Percentiles rank a stretch among this genome's conserved stretches.
phyloP scores from a whole-genome alignment of 2,113 vertebrate genomes.

The Recurvirostra avosetta region DNA sequence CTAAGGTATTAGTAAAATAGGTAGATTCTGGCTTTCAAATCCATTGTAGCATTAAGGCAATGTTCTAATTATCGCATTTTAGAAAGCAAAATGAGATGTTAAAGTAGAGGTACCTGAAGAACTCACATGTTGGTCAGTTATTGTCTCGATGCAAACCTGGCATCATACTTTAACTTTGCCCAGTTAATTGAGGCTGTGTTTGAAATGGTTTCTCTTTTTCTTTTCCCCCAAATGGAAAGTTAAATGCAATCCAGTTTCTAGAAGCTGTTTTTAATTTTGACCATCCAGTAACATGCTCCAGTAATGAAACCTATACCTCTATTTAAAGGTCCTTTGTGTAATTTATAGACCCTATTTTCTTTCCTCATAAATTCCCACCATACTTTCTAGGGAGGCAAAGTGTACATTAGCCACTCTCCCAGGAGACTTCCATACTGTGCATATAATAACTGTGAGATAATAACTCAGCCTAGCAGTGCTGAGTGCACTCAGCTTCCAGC shows the following conservation, averaged over 20 bases:
- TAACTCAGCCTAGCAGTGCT: background rate
- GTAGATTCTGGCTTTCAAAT: background rate
- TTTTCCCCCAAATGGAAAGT: background rate
- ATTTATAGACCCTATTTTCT: conserved; percentile 5
- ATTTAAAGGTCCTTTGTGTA: background rate
- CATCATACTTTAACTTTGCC: background rate
- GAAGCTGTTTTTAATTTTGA: conserved; percentile 34
- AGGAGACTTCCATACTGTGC: background rate
- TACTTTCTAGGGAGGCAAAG: background rate
- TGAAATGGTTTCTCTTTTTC: background rate
- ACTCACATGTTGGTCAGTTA: background rate
- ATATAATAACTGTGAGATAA: background rate
- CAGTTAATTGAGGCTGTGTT: background rate
- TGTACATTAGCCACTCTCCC: background rate
- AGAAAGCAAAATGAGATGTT: background rate
- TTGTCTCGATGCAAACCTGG: background rate
- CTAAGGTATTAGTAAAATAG: background rate
- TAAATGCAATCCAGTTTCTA: background rate
- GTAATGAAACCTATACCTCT: background rate
- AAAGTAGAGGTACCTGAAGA: background rate
- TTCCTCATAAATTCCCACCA: background rate
- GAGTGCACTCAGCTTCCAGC: background rate
- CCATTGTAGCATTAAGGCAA: background rate
- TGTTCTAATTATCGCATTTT: background rate
- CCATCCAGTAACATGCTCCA: background rate